Base-by-base conservation (phyloP, 1,140 invertebrate genomes). In the Eumaeus atala region DNA sequence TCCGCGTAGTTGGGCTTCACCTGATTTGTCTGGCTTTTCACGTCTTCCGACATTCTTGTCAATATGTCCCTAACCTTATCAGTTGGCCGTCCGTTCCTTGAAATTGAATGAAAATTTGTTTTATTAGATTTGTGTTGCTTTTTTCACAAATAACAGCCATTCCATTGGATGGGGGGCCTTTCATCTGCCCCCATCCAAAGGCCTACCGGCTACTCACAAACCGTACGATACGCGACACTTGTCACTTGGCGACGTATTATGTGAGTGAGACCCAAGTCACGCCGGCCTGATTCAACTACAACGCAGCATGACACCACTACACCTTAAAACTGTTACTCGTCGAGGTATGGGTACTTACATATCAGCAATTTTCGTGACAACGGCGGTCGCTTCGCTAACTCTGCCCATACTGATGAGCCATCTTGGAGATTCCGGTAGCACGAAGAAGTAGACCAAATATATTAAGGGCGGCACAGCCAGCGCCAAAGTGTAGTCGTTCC, bases 1-100 rank as follows among this genome's bases (percentile, higher is more conserved):
- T 94, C 93, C 0, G 90, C 8, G 35, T 95, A 83, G 53, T 87
- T 91, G 0, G 89, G 88, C 55, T 89, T 90, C 1, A 82, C 83
- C 0, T 70, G 67, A 0, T 66, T 57, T 0, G 63, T 51, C 16
- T 61, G 64, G 0, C 62, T 51, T 5, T 54, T 37, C 17, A 83
- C 74, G 10, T 83, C 81, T 49, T 78, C 61, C 5, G 74, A 67
- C 14, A 83, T 54, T 48, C 74, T 70, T 12, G 62, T 74, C 0
- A 82, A 60, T 37, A 72, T 75, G 14, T 85, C 81, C 17, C 76
- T 69, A 1, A 92, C 89, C 8, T 86, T 88, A 0, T 79, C 76
- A 1, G 87, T 90, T 14, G 90, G 89, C 1, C 87, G 66, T 14
- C 84, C 87, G 67, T 90, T 92, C 16, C 90, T 91, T 57, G 55